Evolutionary conservation across 2,797 vertebrate species (phyloP), one percentile per base, ranked within the genome.

Genomic region (Sebastes cheni): DNA sequence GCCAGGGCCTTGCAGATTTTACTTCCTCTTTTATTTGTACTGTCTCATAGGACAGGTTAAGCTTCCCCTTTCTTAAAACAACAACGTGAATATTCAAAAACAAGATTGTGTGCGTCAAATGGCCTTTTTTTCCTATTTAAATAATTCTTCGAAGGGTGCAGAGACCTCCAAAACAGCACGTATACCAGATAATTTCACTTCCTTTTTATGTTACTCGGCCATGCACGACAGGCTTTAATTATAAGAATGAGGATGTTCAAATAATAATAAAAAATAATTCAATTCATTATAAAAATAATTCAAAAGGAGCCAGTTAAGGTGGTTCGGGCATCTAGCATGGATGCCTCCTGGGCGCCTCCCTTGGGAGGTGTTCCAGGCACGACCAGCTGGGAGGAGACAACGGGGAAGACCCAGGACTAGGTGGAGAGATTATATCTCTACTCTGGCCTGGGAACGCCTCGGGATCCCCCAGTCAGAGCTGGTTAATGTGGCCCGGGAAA

Each of bases 161-260:
- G n/a, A 27, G 11, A 4, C 13, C 46, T 25, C 1, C 5, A 29
- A 61, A 65, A 12, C 22, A 56, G 22, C 11, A 34, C 1, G 32
- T 4, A 34, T 9, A 34, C 30, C 8, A 60, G 3, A 22, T 2
- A 2, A 14, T n/a, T 84, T 83, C 81, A 86, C 50, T 85, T 90
- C 80, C 58, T 67, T 58, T 32, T 72, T 8, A 65, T 22, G 8
- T 16, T 10, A 5, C 14, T 8, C 0, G 2, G 16, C 18, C 2
- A 11, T 22, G 4, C 5, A 6, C 4, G 4, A 39, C n/a, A 14
- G 9, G 18, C 5, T 0, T 58, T 59, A 25, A 11, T 67, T 74
- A 9, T 20, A 14, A 68, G 7, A 82, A 75, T 39, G 32, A 70
- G 58, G 58, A 76, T 70, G 69, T 77, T n/a, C n/a, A n/a, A n/a